These are phyloP conservation scores for Chelonia mydas DNA, from an alignment of 2,797 vertebrate species.

Conservation along the genomic window DNA sequence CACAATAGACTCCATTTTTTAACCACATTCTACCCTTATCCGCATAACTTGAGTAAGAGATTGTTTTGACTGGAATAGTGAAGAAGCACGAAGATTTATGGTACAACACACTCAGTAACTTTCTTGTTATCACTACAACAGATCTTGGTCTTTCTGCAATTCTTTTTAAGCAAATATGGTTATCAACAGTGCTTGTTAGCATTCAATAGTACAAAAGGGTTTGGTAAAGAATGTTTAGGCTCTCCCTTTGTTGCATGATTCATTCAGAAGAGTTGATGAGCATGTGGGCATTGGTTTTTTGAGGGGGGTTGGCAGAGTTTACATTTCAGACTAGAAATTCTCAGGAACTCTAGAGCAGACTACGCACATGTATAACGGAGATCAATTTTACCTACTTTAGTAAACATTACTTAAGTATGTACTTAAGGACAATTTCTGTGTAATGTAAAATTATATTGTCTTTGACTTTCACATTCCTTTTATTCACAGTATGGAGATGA, in stretches of 20 bases:
- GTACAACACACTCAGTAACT: constrained; percentile 29
- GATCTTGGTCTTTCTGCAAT: constrained; percentile 41
- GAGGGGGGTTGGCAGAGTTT: background rate
- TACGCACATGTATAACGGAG: background rate
- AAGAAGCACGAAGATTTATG: no score
- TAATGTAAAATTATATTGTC: background rate
- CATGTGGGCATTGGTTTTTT: background rate
- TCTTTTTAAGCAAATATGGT: background rate
- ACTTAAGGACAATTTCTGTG: background rate
- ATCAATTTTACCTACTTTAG: background rate
- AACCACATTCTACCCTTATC: background rate
- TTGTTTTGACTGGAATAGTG: background rate
- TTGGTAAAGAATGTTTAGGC: background rate
- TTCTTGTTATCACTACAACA: constrained; percentile 39
- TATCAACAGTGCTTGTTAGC: background rate
- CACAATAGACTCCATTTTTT: fast-evolving
- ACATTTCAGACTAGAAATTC: background rate
- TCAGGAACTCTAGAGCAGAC: background rate
- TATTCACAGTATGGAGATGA: background rate
- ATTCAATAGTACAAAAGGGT: background rate
- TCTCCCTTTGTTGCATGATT: background rate
- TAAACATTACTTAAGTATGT: background rate
- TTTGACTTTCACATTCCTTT: background rate
- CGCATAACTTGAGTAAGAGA: background rate
- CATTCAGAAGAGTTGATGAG: fast-evolving